These are phyloP conservation scores for Volucella inanis DNA, from an alignment of 2,888 invertebrate species.

Conservation along the genomic window DNA sequence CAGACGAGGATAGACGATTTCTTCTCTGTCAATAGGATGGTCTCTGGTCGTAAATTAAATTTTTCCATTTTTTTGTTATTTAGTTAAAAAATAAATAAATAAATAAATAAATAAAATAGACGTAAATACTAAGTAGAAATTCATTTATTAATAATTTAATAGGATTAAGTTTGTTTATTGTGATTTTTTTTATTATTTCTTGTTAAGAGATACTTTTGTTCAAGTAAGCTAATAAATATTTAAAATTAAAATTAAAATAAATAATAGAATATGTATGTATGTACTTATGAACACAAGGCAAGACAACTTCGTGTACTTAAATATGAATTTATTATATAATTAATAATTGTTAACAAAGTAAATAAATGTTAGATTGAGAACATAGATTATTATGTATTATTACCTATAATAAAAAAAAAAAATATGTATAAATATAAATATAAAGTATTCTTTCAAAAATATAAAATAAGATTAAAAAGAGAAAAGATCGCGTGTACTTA, in stretches of 20 bases:
- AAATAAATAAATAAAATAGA: background rate
- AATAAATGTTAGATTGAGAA: constrained; percentile 50
- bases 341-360: constrained; percentile 56
- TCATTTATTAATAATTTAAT: constrained; percentile 11
- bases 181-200: constrained; percentile 56
- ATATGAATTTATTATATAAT: constrained; percentile 45
- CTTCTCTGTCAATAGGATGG: background rate
- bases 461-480: constrained; percentile 57
- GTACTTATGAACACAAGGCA: constrained; percentile 41
- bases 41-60: background rate
- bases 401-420: constrained; percentile 36
- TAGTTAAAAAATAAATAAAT: background rate
- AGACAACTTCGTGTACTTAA: constrained; percentile 43
- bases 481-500: background rate
- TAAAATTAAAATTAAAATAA: constrained; percentile 20
- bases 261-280: constrained; percentile 46
- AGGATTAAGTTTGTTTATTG: constrained; percentile 54
- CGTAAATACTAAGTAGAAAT: constrained; percentile 5
- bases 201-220: constrained; percentile 17
- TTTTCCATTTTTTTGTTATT: background rate
- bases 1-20: background rate
- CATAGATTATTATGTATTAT: constrained; percentile 60
- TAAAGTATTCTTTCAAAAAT: constrained; percentile 71
- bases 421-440: constrained; percentile 30
- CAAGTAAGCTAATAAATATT: constrained; percentile 7